These are phyloP conservation scores for Hydraecia micacea DNA, from an alignment of 2,888 invertebrate genomes.

Conservation along the genomic window DNA sequence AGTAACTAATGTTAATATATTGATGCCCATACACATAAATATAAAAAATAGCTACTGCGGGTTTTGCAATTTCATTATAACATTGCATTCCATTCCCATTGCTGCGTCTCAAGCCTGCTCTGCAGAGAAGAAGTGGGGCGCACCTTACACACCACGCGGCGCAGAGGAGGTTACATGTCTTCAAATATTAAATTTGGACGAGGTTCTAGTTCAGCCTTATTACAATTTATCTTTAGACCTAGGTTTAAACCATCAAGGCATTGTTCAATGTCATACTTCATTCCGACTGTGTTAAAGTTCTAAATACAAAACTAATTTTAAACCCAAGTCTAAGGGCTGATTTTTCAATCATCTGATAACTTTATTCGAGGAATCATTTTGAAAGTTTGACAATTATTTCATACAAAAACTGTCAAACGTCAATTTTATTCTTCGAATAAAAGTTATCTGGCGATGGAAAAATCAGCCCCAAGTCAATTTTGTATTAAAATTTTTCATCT, in stretches of 20 bases:
- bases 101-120: background rate
- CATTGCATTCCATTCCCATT: background rate
- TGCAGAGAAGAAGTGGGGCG: no score
- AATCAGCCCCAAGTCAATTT: background rate
- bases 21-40: background rate
- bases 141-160: background rate
- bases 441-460: no score
- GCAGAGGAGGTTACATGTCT: background rate
- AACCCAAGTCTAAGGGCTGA: background rate
- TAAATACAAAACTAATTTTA: background rate
- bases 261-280: background rate
- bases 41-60: background rate
- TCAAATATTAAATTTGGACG: no score
- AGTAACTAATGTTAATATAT: background rate
- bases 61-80: background rate
- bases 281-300: background rate
- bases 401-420: no score
- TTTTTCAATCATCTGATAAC: no score
- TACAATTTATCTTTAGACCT: background rate
- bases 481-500: background rate
- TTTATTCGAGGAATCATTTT: no score
- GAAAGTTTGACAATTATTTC: no score
- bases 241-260: background rate
- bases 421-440: no score
- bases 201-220: background rate